Percentiles rank a stretch among this genome's conserved stretches.
Conservation (phyloP, 2,113 vertebrate species). For the Tachysurus vachellii region DNA sequence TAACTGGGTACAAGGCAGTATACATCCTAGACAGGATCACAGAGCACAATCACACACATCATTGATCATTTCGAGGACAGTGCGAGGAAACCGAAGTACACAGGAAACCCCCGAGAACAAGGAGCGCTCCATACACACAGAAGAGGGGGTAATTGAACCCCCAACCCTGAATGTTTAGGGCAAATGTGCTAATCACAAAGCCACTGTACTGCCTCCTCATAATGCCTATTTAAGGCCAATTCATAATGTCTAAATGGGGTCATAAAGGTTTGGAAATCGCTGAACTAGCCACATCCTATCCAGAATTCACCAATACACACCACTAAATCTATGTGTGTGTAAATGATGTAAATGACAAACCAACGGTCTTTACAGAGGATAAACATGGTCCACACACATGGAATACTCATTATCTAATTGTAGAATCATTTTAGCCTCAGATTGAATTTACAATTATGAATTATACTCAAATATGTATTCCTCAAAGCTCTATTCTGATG, state of each 20-base stretch:
- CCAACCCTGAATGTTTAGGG: too few species aligned
- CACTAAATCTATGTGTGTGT: background rate
- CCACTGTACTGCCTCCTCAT: too few species aligned
- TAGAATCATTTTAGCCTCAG: slow-evolving; percentile 34
- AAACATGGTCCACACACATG: background rate
- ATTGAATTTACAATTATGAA: slow-evolving; percentile 44
- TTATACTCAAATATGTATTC: too few species aligned
- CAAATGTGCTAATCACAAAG: too few species aligned
- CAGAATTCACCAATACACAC: background rate
- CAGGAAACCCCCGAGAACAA: too few species aligned
- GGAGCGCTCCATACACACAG: too few species aligned
- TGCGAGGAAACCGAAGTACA: too few species aligned
- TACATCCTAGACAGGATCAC: too few species aligned
- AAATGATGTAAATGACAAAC: background rate
- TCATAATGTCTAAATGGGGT: background rate
- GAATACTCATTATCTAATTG: slow-evolving; percentile 33
- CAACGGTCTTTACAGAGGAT: background rate
- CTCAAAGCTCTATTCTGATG: slow-evolving; percentile 27
- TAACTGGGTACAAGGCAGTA: too few species aligned
- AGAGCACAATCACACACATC: too few species aligned
- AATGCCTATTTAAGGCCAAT: background rate
- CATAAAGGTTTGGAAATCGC: background rate
- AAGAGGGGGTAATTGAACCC: too few species aligned
- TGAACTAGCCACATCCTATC: background rate
- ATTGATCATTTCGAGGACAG: too few species aligned